These are phyloP conservation scores for Hydroisotoma schaefferi DNA, from an alignment of 2,888 invertebrate species.

Conservation along the genomic window DNA sequence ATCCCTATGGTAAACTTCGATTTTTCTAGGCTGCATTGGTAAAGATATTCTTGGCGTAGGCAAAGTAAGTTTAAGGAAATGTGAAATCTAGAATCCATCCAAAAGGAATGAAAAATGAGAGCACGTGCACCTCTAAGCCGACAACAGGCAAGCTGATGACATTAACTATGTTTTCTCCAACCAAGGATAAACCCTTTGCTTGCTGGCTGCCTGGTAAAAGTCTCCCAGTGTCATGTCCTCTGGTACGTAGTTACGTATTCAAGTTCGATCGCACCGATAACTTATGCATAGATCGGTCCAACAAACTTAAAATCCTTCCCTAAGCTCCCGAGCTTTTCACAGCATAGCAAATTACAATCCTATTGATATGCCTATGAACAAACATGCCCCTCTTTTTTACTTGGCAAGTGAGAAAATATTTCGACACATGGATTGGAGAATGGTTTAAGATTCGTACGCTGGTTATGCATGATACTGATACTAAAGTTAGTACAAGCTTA, in stretches of 20 bases:
- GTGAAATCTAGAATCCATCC: too few species aligned
- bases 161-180: neutral
- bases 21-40: too few species aligned
- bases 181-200: neutral
- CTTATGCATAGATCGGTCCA: conserved; percentile 4
- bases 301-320: neutral
- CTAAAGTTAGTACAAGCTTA: too few species aligned
- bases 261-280: neutral
- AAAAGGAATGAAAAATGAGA: conserved; percentile 24
- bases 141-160: conserved; percentile 9
- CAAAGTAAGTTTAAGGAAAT: conserved; percentile 8
- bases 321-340: neutral
- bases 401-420: too few species aligned
- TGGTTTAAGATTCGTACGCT: too few species aligned
- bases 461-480: too few species aligned
- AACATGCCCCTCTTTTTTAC: too few species aligned
- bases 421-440: too few species aligned
- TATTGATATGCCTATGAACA: too few species aligned
- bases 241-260: neutral
- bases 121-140: conserved; percentile 29
- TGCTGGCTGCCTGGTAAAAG: too few species aligned
- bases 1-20: too few species aligned
- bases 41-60: conserved; percentile 10
- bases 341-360: too few species aligned
- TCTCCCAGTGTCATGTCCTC: neutral